A percentile compares a stretch with the other conserved stretches of the same genome.
Conservation (phyloP, 2,888 invertebrate genomes). For the Drosophila nr. medialis region DNA sequence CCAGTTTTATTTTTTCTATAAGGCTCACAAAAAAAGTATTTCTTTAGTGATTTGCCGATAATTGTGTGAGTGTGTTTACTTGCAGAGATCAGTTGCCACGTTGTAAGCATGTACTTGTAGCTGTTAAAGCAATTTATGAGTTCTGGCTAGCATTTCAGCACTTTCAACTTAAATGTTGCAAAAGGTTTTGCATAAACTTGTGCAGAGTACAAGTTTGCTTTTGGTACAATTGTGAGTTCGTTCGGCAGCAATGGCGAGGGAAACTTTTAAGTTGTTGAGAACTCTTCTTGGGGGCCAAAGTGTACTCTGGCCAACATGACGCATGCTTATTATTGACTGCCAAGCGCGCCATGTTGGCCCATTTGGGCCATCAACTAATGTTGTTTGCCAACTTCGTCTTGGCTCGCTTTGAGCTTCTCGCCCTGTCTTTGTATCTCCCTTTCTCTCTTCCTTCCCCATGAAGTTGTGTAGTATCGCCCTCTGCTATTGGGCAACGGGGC, state of each 20-base stretch:
- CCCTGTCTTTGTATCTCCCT: not conserved
- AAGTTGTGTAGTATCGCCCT: constrained; percentile 40
- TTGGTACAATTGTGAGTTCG: constrained; percentile 18
- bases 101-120: constrained; percentile 10
- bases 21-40: not conserved
- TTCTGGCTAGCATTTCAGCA: constrained; percentile 36
- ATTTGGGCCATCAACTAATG: constrained; percentile 80
- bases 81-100: not conserved
- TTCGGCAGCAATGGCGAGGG: constrained; percentile 9
- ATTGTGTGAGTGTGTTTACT: constrained; percentile 6
- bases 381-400: constrained; percentile 75
- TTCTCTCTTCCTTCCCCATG: too few relatives aligned
- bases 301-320: constrained; percentile 76
- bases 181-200: constrained; percentile 53
- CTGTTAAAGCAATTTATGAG: constrained; percentile 33
- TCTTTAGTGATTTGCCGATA: not conserved
- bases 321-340: constrained; percentile 81
- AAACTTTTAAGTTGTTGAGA: constrained; percentile 71
- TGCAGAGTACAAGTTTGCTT: constrained; percentile 29
- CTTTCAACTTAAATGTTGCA: constrained; percentile 49
- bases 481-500: constrained; percentile 42
- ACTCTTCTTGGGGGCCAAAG: constrained; percentile 56
- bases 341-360: constrained; percentile 75
- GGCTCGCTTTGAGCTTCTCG: constrained; percentile 37
- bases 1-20: not conserved